Conservation (phyloP, 2,888 invertebrate genomes). For the Gymnosoma rotundatum region DNA sequence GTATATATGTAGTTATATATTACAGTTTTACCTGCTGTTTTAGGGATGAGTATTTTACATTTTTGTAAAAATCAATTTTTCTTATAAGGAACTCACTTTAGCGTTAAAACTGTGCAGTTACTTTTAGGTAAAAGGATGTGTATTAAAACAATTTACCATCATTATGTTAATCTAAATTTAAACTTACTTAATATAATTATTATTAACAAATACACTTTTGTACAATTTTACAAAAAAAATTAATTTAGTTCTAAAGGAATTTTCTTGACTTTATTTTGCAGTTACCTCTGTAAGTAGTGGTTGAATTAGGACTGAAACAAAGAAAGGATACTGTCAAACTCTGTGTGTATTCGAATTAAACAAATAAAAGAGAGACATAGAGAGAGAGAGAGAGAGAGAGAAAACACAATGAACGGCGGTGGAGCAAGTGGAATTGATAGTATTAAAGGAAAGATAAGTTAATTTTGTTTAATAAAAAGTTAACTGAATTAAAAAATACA, state of each 20-base stretch:
- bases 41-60: constrained; percentile 48
- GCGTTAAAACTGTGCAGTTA: background rate
- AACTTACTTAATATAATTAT: constrained; percentile 55
- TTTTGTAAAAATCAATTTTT: constrained; percentile 68
- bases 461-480: background rate
- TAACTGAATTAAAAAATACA: background rate
- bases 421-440: background rate
- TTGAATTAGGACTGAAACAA: constrained; percentile 65
- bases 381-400: background rate
- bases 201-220: constrained; percentile 9
- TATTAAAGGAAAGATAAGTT: background rate
- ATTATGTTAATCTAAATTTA: background rate
- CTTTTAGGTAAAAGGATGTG: background rate
- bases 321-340: constrained; percentile 53
- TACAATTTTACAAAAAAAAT: constrained; percentile 1
- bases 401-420: too few species aligned
- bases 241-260: constrained; percentile 59
- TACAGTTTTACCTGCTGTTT: constrained; percentile 57
- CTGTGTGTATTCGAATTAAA: constrained; percentile 17
- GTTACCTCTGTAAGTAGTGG: constrained; percentile 65
- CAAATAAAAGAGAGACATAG: background rate
- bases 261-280: constrained; percentile 53
- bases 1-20: background rate
- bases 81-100: constrained; percentile 4
- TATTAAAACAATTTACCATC: background rate